Evolutionary conservation across 2,113 vertebrate species (phyloP), one percentile per base, ranked within the genome.

Genomic region (Larimichthys crocea): DNA sequence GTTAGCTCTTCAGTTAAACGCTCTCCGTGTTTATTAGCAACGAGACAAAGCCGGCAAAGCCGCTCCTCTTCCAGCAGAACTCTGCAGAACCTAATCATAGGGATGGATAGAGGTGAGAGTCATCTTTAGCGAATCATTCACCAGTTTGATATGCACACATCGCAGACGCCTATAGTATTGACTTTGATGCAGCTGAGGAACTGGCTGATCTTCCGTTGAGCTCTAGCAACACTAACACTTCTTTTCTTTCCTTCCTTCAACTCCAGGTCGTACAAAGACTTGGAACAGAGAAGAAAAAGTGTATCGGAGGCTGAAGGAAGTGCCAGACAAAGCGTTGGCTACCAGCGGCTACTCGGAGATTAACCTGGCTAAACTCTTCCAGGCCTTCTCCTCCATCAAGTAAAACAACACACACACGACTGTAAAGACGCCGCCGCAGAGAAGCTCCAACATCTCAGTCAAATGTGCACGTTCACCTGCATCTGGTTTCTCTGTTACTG

Each of bases 281-380:
- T 75, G 49, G 67, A 49, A 0, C 1, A 68, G 64, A 46, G 83
- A 96, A 49, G 86, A 7, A 65, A 92, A 96, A 0, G 93, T 89
- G 68, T 99, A 98, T 85, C 96, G 57, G 92, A 96, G 78, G 82
- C 94, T 99, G 89, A 99, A 97, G 95, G 93, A 94, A 79, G 95
- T 96, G 0, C 91, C 93, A 3, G 98, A 99, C 85, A 95, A 94
- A 59, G 96, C 91, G n/a, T 93, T 99, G 84, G 92, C 92, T 31
- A 85, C 82, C 90, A 99, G 97, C 40, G 90, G 94, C 91, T 99
- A 99, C 96, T 98, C 97, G 0, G 97, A 99, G 92, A 96, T 99
- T 79, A 97, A 98, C 93, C 97, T 99, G 42, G 75, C 96, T 93
- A 98, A 97, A 87, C 97, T 99, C 88, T 99, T 99, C 90, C 95